Base-by-base conservation (phyloP, 2,888 invertebrate genomes). In the Dryococelus australis region DNA sequence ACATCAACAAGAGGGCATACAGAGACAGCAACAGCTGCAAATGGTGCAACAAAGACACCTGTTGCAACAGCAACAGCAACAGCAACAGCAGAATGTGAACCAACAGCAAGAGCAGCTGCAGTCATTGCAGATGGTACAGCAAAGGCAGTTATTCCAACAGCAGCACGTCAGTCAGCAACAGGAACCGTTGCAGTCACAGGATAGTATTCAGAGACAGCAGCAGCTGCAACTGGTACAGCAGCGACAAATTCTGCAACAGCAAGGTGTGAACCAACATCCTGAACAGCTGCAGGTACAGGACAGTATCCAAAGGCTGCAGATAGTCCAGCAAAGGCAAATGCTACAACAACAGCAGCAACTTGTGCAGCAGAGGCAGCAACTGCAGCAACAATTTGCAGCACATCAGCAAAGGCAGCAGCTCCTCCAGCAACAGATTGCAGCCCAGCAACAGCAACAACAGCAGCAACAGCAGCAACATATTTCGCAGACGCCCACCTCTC, bases 401-500 rank as follows among this genome's bases (percentile, higher is more conserved):
- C 65, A 65, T 65, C 65, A 85, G n/a, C 85, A 85, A 28, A 85
- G 85, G 24, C 86, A 88, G 28, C 89, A 89, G 65, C 86, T 80
- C 27, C 84, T 81, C 51, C 89, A 89, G 47, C 87, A 87, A 43
- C 87, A 87, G n/a, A 87, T 86, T 43, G 88, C 87, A 16, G 91
- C 91, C 35, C 35, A 35, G 35, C 88, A 88, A 47, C 87, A 87
- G 43, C 85, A 47, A 86, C 86, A 88, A n/a, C 89, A 86, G 26
- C 90, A 91, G 87, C 89, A 91, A 87, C 90, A 90, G 0, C 90
- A 90, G 43, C 91, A 91, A 85, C 91, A 91, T 65, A 87, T 89
- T 26, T 89, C 88, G 85, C 89, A 90, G 51, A 91, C 91, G 80
- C 91, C 94, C 13, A 93, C 92, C 86, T 94, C 94, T 16, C 94